Conservation (phyloP, 2,113 vertebrate species). For the Cyprinodon tularosa region DNA sequence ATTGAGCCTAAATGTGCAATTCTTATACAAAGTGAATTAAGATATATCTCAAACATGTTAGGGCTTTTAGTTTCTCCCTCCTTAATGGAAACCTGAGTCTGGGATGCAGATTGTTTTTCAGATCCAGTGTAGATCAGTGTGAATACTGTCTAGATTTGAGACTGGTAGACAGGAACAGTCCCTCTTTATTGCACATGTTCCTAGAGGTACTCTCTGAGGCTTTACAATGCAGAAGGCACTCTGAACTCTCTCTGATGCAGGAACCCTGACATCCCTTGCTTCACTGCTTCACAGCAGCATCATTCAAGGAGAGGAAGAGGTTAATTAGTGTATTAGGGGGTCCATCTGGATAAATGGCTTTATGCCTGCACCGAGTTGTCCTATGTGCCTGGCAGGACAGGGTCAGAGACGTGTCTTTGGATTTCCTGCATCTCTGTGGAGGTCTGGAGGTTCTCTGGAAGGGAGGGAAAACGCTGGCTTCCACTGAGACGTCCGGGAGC, state of each 20-base stretch:
- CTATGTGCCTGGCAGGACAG: slow-evolving; percentile 86
- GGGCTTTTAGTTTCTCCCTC: slow-evolving; percentile 15
- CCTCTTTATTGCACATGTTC: slow-evolving; percentile 36
- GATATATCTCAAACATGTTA: slow-evolving; percentile 42
- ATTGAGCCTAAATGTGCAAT: slow-evolving; percentile 49
- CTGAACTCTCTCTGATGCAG: slow-evolving; percentile 27
- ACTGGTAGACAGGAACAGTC: slow-evolving; percentile 18
- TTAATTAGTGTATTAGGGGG: neutral
- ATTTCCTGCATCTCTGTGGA: slow-evolving; percentile 80
- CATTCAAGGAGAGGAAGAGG: slow-evolving; percentile 19
- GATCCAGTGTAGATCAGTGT: slow-evolving; percentile 27
- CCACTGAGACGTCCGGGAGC: slow-evolving; percentile 75
- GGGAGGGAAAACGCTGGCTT: slow-evolving; percentile 86
- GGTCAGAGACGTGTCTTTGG: slow-evolving; percentile 90
- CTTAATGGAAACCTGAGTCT: slow-evolving; percentile 2
- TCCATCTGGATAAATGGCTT: slow-evolving; percentile 12
- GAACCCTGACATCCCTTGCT: slow-evolving; percentile 13
- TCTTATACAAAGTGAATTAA: slow-evolving; percentile 47
- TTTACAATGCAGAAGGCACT: slow-evolving; percentile 32
- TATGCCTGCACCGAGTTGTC: slow-evolving; percentile 25
- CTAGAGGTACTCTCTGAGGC: slow-evolving; percentile 14
- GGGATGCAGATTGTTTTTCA: slow-evolving; percentile 3
- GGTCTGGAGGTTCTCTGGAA: slow-evolving; percentile 87
- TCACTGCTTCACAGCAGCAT: slow-evolving; percentile 36
- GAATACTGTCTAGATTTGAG: slow-evolving; percentile 6